Base-by-base conservation (phyloP, 2,888 invertebrate genomes). In the Cheilosia scutellata region DNA sequence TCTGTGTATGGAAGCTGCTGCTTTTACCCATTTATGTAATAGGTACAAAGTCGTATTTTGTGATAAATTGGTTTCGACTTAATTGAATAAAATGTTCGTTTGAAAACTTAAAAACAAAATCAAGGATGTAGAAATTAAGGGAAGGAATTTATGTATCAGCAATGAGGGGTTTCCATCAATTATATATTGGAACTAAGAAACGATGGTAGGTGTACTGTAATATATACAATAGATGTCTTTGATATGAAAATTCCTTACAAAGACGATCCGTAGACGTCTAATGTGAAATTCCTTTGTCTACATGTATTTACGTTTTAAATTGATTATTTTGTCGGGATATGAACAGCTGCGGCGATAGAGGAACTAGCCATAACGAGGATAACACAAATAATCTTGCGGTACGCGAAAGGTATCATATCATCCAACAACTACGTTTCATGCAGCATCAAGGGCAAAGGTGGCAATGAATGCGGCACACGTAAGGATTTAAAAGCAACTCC, bases 11-110 rank as follows among this genome's bases (percentile, higher is more conserved):
- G 42, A 63, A 65, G 66, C 72, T 37, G 37, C 37, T 37, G 20
- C 4, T 82, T 77, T 80, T 77, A 68, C 60, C 51, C 62, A 72
- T 66, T 82, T 86, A n/a, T n/a, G n/a, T n/a, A 86, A 86, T 86
- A 82, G 75, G 51, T 72, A 49, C 76, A 55, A 71, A 86, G 71
- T 77, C 71, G 82, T 44, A 68, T 57, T 49, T 77, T 76, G 76
- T 68, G 66, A 86, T 86, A 86, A 86, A 86, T 86, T 86, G 76
- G 76, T 86, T 82, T 86, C 82, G 86, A 86, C 86, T 86, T 86
- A 86, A 86, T 86, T 80, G 82, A 86, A 86, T 86, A 27, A 86
- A 75, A 71, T 42, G 55, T 76, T 79, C 75, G 58, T 70, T 70
- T 65, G 77, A 72, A 70, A 82, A 74, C 25, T 44, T 62, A 37